phyloP scores from a whole-genome alignment of 2,797 vertebrate species.

The Acipenser transmontanus region DNA sequence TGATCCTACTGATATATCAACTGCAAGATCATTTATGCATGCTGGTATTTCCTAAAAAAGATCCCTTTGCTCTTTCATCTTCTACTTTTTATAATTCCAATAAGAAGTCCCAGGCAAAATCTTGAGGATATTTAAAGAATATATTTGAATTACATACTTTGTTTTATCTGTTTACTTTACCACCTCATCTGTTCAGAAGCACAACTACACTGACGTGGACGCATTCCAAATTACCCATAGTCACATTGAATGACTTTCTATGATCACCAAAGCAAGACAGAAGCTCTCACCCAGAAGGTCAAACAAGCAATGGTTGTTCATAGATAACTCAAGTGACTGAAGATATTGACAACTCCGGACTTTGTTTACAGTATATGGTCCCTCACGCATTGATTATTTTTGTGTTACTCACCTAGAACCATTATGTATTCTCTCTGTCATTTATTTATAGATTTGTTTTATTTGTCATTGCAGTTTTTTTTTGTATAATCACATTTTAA shows the following conservation, averaged over 20 bases:
- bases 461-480: no score
- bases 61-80: background rate
- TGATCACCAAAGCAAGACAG: conserved; percentile 5
- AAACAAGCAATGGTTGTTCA: background rate
- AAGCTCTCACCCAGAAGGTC: background rate
- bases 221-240: conserved; percentile 3
- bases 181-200: background rate
- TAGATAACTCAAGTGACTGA: no score
- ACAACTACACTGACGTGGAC: background rate
- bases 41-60: background rate
- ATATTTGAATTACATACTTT: background rate
- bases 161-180: background rate
- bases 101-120: background rate
- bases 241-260: background rate
- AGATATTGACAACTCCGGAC: no score
- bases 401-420: no score
- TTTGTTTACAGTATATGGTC: no score
- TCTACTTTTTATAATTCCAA: background rate
- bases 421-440: no score
- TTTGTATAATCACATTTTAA: no score
- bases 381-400: no score
- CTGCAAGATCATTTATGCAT: no score
- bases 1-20: no score
- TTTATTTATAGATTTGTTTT: no score
- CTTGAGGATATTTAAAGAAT: background rate